These are phyloP conservation scores for Crotalus viridis DNA, from an alignment of 2,113 vertebrate species.

Conservation along the genomic window DNA sequence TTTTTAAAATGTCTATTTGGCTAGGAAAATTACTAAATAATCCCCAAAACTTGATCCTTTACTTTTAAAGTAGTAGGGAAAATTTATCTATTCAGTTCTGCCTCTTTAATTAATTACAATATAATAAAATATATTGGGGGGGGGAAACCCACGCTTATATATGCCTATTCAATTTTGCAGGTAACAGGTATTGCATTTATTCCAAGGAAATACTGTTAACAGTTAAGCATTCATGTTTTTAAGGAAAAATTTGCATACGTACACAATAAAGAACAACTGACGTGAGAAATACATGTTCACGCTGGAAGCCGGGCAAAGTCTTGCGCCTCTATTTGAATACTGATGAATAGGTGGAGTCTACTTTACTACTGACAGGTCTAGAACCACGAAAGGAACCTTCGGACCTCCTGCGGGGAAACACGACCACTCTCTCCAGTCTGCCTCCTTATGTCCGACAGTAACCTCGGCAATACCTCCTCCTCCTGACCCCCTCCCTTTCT, in stretches of 20 bases:
- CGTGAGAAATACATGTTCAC: not conserved
- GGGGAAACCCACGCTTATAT: not conserved
- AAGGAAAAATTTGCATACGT: not conserved
- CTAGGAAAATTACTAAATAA: not conserved
- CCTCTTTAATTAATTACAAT: not conserved
- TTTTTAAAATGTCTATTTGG: not conserved
- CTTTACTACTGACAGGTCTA: not conserved
- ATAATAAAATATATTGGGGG: not conserved
- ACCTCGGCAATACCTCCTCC: constrained; percentile 47
- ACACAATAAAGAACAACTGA: not conserved
- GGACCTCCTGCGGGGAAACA: not conserved
- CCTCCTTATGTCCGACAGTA: constrained; percentile 67
- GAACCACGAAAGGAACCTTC: not conserved
- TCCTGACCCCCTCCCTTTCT: constrained; percentile 42
- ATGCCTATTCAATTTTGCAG: not conserved
- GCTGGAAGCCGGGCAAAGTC: not conserved
- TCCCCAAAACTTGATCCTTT: not conserved
- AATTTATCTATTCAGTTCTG: not conserved
- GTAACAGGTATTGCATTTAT: not conserved
- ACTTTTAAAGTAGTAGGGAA: not conserved
- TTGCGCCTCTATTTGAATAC: no score
- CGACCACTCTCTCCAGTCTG: not conserved
- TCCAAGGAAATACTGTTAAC: not conserved
- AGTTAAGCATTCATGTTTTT: not conserved
- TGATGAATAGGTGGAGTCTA: no score